Conservation (phyloP, 2,797 vertebrate species). For the Gymnopithys bicolor region DNA sequence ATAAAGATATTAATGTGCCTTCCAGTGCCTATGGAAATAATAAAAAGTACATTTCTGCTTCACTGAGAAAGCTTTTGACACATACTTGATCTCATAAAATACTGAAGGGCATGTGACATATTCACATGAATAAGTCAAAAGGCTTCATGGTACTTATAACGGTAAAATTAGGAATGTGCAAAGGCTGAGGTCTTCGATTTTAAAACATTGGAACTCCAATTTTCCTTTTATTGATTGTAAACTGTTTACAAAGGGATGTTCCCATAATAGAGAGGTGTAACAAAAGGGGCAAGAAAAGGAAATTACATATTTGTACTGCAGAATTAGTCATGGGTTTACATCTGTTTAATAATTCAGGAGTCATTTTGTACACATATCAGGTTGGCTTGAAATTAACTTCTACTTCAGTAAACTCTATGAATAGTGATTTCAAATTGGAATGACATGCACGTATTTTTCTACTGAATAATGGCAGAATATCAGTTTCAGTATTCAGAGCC, state of each 20-base stretch:
- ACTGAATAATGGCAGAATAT: not conserved
- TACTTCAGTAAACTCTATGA: not conserved
- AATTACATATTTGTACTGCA: not conserved
- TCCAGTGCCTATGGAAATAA: constrained; percentile 8
- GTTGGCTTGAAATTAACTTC: not conserved
- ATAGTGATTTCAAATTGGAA: constrained; percentile 7
- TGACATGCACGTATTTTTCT: not conserved
- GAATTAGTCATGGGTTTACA: not conserved
- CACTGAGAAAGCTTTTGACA: constrained; percentile 29
- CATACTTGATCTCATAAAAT: constrained; percentile 24
- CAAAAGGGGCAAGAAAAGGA: constrained; percentile 1
- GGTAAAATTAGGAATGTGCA: not conserved
- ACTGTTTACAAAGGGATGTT: not conserved
- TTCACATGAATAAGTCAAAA: constrained; percentile 22
- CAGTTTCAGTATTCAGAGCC: not conserved
- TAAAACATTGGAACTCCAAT: not conserved
- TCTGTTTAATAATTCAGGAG: constrained; percentile 11
- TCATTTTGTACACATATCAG: not conserved
- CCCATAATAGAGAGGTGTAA: not conserved
- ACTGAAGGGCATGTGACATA: not conserved
- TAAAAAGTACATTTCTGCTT: constrained; percentile 12
- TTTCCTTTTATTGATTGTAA: not conserved
- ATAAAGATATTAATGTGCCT: constrained; percentile 19
- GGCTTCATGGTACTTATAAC: not conserved
- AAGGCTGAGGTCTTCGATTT: not conserved